Evolutionary conservation across 2,113 vertebrate genomes (phyloP), one percentile per base, ranked within the genome.

Genomic region (Smithornis capensis): DNA sequence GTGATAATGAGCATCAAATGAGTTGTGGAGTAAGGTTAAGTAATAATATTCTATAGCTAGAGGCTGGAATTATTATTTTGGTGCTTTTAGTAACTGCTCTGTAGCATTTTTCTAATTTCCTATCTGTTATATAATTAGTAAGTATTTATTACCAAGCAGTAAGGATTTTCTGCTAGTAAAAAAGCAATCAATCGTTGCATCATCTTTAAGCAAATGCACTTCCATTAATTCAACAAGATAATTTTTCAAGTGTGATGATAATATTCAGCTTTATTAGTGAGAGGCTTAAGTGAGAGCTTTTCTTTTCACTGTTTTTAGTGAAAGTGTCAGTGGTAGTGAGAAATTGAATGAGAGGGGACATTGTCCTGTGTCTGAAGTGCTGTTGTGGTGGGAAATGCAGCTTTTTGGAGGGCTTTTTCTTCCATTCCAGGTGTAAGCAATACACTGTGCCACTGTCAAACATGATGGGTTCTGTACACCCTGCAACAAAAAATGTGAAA

Each of bases 31-130:
- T 63, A 88, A 85, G 50, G 52, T 83, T 81, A 81, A 93, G 67
- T 70, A 83, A 67, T 80, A 73, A n/a, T 47, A 73, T 84, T 86
- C 70, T 65, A 37, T 81, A 67, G 28, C 71, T 90, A 65, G 77
- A 76, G 57, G 37, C 73, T 95, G 62, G 40, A 88, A 85, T 87
- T 95, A 69, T 9, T 92, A 62, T 90, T 95, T 93, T 70, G 25
- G 12, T 86, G 63, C 38, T 90, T 88, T 90, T 92, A 93, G 82
- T 93, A 82, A 78, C 79, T 78, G 56, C 42, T 89, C 38, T 90
- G 50, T 67, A 57, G 55, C 29, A 47, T 71, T 95, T 90, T 49
- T 29, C 52, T 75, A 50, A 83, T 88, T 93, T 86, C 14, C 33
- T 89, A 18, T 92, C 83, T 95, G 45, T 65, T 83, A 31, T 4